A percentile compares a stretch with the other conserved stretches of the same genome.
These are phyloP conservation scores for Plusia festucae DNA, from an alignment of 2,888 invertebrate genomes.

Conservation along the genomic window DNA sequence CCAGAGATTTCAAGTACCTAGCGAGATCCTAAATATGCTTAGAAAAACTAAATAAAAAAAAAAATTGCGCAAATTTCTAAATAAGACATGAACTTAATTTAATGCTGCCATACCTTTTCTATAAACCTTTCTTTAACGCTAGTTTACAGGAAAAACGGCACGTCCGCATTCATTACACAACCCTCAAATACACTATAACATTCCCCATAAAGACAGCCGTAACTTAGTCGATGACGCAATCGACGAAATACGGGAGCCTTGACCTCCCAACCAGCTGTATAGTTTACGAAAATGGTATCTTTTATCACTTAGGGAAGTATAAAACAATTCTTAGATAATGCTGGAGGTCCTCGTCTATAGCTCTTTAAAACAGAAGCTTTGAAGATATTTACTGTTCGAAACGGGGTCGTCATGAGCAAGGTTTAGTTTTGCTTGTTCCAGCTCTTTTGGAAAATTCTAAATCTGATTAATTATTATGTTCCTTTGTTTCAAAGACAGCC, in stretches of 20 bases:
- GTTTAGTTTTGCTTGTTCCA: background rate
- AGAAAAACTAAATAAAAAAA: too few relatives aligned
- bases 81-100: background rate
- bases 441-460: too few relatives aligned
- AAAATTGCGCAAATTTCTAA: background rate
- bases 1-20: too few relatives aligned
- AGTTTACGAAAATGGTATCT: slow-evolving; percentile 26
- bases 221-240: slow-evolving; percentile 52
- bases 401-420: background rate
- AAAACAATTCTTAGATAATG: slow-evolving; percentile 29
- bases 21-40: too few relatives aligned
- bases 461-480: too few relatives aligned
- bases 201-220: slow-evolving; percentile 49
- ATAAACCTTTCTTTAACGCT: background rate
- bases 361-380: background rate
- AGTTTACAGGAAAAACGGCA: slow-evolving; percentile 25
- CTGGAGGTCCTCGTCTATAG: background rate
- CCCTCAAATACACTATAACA: slow-evolving; percentile 40
- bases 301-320: slow-evolving; percentile 38
- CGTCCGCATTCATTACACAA: slow-evolving; percentile 45
- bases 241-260: slow-evolving; percentile 50
- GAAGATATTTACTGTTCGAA: background rate
- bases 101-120: background rate
- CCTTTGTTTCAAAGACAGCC: too few relatives aligned
- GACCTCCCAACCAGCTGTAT: slow-evolving; percentile 39